A percentile compares a stretch with the other conserved stretches of the same genome.
Conservation (phyloP, 1,140 invertebrate genomes). For the Zophobas morio region DNA sequence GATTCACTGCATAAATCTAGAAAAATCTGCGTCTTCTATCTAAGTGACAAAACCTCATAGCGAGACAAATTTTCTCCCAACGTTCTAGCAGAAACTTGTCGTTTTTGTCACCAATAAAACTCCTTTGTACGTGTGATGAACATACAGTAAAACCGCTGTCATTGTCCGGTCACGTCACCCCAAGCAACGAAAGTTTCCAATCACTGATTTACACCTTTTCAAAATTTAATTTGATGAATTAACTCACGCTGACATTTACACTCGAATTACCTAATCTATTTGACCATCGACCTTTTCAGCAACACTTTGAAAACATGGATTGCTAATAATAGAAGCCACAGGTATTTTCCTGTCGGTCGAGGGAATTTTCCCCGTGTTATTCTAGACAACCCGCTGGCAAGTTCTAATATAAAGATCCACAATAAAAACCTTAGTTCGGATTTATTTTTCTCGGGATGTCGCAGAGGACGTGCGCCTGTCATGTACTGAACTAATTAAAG, state of each 20-base stretch:
- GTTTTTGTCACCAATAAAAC: too few relatives aligned
- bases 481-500: background rate
- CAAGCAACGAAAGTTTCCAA: background rate
- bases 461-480: background rate
- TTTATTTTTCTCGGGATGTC: too few relatives aligned
- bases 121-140: too few relatives aligned
- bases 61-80: too few relatives aligned
- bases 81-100: too few relatives aligned
- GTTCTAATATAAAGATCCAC: too few relatives aligned
- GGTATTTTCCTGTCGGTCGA: background rate
- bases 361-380: background rate
- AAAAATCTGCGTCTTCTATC: too few relatives aligned
- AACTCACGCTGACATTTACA: constrained; percentile 16
- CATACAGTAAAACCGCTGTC: too few relatives aligned
- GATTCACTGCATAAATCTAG: too few relatives aligned
- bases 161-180: background rate
- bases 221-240: constrained; percentile 24
- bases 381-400: background rate
- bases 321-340: background rate
- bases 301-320: background rate
- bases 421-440: too few relatives aligned
- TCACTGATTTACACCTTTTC: constrained; percentile 8
- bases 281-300: constrained; percentile 27
- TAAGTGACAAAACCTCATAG: too few relatives aligned
- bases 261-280: constrained; percentile 22